phyloP scores from a whole-genome alignment of 2,888 invertebrate genomes.

The Crocallis elinguaria region DNA sequence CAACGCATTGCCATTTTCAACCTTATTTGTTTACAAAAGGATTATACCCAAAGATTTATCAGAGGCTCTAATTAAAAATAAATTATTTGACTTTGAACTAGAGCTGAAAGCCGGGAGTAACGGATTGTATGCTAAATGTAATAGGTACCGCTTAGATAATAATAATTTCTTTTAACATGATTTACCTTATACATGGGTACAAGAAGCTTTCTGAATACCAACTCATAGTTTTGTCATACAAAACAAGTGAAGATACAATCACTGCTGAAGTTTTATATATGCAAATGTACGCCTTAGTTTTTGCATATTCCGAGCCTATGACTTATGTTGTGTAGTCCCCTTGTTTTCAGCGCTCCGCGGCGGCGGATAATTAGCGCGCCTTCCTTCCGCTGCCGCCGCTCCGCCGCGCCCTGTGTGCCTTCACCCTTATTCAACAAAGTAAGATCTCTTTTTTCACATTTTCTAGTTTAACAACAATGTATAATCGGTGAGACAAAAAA shows the following conservation, averaged over 20 bases:
- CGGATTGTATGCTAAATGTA: too few species aligned
- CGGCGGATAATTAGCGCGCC: conserved; percentile 76
- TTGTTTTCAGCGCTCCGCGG: conserved; percentile 57
- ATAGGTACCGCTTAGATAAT: too few species aligned
- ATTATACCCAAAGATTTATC: too few species aligned
- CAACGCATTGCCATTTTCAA: too few species aligned
- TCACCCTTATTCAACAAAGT: conserved; percentile 35
- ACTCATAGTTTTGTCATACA: too few species aligned
- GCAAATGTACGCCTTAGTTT: conserved; percentile 14
- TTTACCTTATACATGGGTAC: background rate
- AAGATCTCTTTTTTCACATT: conserved; percentile 33
- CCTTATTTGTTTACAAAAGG: too few species aligned
- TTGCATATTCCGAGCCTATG: conserved; percentile 29
- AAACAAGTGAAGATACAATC: background rate
- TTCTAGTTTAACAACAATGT: conserved; percentile 19
- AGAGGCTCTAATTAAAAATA: too few species aligned
- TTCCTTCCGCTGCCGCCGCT: conserved; percentile 69
- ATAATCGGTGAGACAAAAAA: background rate
- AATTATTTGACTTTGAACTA: too few species aligned
- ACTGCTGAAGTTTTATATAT: background rate
- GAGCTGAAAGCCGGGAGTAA: too few species aligned
- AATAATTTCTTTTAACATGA: too few species aligned
- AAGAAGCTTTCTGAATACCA: too few species aligned
- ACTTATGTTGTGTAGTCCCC: conserved; percentile 47
- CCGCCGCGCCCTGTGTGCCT: conserved; percentile 34